Percentiles rank a stretch among this genome's conserved stretches.
Conservation (phyloP, 2,797 vertebrate genomes). For the Macrochelys suwanniensis region DNA sequence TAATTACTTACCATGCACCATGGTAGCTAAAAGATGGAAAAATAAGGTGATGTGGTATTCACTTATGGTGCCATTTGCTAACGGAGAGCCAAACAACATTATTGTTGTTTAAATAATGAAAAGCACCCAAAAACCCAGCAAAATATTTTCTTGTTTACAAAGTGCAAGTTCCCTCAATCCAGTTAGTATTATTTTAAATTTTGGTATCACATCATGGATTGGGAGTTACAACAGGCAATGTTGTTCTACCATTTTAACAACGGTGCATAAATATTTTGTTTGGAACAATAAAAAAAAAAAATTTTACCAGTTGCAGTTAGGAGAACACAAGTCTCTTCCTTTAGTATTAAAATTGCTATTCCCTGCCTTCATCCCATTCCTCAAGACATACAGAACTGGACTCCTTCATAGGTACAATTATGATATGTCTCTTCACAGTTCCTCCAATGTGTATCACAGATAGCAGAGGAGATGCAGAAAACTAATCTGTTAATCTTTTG, state of each 20-base stretch:
- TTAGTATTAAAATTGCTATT: neutral
- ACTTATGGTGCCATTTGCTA: neutral
- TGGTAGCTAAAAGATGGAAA: neutral
- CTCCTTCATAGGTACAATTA: neutral
- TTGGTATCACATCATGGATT: neutral
- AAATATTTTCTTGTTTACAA: neutral
- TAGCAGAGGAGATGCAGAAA: neutral
- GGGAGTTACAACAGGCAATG: neutral
- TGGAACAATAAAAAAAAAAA: neutral
- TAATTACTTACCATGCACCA: slow-evolving; percentile 21
- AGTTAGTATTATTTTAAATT: neutral
- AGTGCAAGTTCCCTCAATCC: neutral
- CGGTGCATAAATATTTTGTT: neutral
- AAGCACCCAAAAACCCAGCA: neutral
- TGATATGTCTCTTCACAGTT: neutral
- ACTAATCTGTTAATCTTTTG: neutral
- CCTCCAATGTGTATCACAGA: neutral
- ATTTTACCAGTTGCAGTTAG: neutral
- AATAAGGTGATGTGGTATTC: neutral
- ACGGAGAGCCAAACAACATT: neutral
- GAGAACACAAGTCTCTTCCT: neutral
- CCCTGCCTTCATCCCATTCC: neutral
- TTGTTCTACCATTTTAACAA: neutral
- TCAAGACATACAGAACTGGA: neutral
- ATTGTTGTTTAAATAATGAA: neutral